These are phyloP conservation scores for Orchesella cincta DNA, from an alignment of 1,140 invertebrate species.

Conservation along the genomic window DNA sequence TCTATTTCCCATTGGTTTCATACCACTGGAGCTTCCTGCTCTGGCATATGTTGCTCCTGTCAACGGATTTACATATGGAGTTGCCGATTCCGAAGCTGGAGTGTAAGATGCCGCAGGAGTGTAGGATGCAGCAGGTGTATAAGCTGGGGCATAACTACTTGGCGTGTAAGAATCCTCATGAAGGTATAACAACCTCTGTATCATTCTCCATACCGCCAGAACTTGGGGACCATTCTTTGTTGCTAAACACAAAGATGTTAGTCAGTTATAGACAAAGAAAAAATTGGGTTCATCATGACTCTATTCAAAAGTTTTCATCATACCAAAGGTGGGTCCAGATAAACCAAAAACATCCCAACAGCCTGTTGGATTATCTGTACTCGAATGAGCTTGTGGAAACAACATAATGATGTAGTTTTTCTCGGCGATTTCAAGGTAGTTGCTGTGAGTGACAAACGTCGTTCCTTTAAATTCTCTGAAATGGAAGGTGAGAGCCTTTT, in stretches of 20 bases:
- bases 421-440: slow-evolving; percentile 16
- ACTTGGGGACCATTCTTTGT: slow-evolving; percentile 13
- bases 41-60: too few relatives aligned
- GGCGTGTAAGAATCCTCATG: not conserved
- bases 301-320: not conserved
- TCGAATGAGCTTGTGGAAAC: not conserved
- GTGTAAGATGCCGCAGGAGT: too few relatives aligned
- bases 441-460: not conserved
- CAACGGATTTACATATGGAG: too few relatives aligned
- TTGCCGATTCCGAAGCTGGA: too few relatives aligned
- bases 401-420: slow-evolving; percentile 5
- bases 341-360: not conserved
- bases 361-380: not conserved
- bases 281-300: not conserved
- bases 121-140: too few relatives aligned
- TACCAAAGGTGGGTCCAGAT: not conserved
- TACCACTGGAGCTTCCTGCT: too few relatives aligned
- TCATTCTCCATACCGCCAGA: not conserved
- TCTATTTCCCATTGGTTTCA: too few relatives aligned
- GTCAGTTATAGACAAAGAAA: not conserved
- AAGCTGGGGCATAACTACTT: not conserved
- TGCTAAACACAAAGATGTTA: not conserved
- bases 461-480: not conserved
- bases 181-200: slow-evolving; percentile 1
- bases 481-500: not conserved